phyloP scores from a whole-genome alignment of 1,140 invertebrate species.

The Conus betulinus region DNA sequence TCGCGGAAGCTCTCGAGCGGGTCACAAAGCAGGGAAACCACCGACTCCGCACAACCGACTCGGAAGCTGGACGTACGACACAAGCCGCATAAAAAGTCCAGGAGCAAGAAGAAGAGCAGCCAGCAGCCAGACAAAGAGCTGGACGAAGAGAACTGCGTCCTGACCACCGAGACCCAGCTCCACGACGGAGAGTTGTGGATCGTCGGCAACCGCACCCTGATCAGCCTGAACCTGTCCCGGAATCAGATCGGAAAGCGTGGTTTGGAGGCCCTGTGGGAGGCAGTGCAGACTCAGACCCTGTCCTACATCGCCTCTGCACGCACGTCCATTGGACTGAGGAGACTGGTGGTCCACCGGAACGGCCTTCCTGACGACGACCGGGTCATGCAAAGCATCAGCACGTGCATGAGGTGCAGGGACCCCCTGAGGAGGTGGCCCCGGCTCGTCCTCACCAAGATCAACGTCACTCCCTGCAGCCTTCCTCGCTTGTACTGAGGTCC shows the following conservation, averaged over 20 bases:
- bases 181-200: conserved; percentile 53
- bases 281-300: background rate
- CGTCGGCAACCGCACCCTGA: conserved; percentile 66
- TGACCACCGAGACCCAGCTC: conserved; percentile 44
- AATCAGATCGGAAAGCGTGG: conserved; percentile 70
- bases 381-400: background rate
- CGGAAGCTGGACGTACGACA: too few species aligned
- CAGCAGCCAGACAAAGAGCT: background rate
- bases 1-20: background rate
- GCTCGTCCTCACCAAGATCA: background rate
- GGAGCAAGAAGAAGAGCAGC: background rate
- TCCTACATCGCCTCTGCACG: too few species aligned
- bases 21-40: background rate
- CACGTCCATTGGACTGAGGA: background rate
- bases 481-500: background rate
- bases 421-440: background rate
- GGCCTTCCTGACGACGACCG: background rate
- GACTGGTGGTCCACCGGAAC: conserved; percentile 10
- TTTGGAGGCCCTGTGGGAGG: conserved; percentile 63
- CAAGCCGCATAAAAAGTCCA: background rate
- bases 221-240: conserved; percentile 66
- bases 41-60: background rate
- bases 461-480: background rate
- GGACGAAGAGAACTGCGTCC: conserved; percentile 66
- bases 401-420: background rate